Conservation (phyloP, 2,113 vertebrate species). For the Pseudopodoces humilis region DNA sequence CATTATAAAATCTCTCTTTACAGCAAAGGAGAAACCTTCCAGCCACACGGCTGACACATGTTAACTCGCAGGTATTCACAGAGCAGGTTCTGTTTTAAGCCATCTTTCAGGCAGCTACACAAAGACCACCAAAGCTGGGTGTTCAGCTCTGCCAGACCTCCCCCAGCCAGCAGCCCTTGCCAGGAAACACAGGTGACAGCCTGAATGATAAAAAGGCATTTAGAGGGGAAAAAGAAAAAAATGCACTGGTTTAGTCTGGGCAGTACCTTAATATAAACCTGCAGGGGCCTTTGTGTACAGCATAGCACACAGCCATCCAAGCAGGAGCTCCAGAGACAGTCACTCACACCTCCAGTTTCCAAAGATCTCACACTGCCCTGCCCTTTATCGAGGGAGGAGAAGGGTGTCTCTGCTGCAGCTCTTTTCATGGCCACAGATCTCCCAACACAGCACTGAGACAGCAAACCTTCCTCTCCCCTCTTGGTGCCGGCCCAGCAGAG, state of each 20-base stretch:
- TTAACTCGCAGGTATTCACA: conserved; percentile 69
- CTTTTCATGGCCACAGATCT: not conserved
- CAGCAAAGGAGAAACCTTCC: conserved; percentile 61
- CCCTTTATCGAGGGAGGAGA: not conserved
- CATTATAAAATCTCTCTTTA: conserved; percentile 61
- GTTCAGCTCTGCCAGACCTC: conserved; percentile 72
- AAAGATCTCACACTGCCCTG: not conserved
- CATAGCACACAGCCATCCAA: conserved; percentile 48
- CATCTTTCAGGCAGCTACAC: conserved; percentile 69
- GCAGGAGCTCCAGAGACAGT: conserved; percentile 37
- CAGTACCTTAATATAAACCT: conserved; percentile 73
- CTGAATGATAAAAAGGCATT: conserved; percentile 76
- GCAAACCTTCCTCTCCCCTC: not conserved
- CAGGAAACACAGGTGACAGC: conserved; percentile 77
- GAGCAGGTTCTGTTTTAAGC: conserved; percentile 72
- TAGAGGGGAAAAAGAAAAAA: conserved; percentile 63
- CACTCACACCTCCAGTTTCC: not conserved
- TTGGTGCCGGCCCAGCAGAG: not conserved
- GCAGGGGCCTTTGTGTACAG: conserved; percentile 66
- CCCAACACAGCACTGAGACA: not conserved
- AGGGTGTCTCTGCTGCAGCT: not conserved
- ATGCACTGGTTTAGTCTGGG: conserved; percentile 72
- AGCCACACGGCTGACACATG: conserved; percentile 66
- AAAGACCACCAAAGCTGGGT: conserved; percentile 70
- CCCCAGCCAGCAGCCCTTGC: conserved; percentile 69